A percentile compares a stretch with the other conserved stretches of the same genome.
phyloP scores from a whole-genome alignment of 2,113 vertebrate species.

The Xenopus borealis region DNA sequence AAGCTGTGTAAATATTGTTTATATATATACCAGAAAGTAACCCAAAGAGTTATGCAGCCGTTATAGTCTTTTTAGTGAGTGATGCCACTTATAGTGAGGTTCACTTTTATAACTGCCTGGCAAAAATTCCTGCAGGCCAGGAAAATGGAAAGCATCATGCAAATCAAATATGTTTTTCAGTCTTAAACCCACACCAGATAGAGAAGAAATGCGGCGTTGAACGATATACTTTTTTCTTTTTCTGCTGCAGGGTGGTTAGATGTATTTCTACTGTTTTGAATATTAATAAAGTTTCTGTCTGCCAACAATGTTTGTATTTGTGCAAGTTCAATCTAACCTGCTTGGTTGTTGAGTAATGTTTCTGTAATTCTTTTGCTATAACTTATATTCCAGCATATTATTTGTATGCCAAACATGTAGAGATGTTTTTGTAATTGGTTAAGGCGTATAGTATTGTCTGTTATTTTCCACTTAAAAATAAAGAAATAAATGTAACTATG shows the following conservation, averaged over 20 bases:
- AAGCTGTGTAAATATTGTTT: slow-evolving; percentile 34
- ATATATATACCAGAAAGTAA: slow-evolving; percentile 15
- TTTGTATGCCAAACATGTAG: background rate
- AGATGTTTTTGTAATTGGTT: slow-evolving; percentile 20
- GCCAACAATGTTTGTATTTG: background rate
- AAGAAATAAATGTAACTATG: slow-evolving; percentile 20
- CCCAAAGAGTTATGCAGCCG: background rate
- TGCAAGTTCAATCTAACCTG: slow-evolving; percentile 1
- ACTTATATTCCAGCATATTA: background rate
- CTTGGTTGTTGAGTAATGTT: background rate
- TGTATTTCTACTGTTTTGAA: no score
- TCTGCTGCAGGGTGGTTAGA: slow-evolving; percentile 16
- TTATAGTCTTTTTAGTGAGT: background rate
- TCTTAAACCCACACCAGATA: slow-evolving; percentile 4
- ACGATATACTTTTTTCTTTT: background rate
- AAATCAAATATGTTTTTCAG: slow-evolving; percentile 21
- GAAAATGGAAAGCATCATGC: slow-evolving; percentile 39
- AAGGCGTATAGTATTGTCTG: slow-evolving; percentile 17
- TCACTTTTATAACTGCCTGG: slow-evolving; percentile 32
- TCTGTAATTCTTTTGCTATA: slow-evolving; percentile 11
- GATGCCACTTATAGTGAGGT: background rate
- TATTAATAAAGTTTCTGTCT: background rate
- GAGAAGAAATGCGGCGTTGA: background rate
- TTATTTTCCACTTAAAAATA: slow-evolving; percentile 25
- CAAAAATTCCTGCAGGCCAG: slow-evolving; percentile 45